Evolutionary conservation across 2,113 vertebrate species (phyloP).

Genomic region (Garra rufa): DNA sequence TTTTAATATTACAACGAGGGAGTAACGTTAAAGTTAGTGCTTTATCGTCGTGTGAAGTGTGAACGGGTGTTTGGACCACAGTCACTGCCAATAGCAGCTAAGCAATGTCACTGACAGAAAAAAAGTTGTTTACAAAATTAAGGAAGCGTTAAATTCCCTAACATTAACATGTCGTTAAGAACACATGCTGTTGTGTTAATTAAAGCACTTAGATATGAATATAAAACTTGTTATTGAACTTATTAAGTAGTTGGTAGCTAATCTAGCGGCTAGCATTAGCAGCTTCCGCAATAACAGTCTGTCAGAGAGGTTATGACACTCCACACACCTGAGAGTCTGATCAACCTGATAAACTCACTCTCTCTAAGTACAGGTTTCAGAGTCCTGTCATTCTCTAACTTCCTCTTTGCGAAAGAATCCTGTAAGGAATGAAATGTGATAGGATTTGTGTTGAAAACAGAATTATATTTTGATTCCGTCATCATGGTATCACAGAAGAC

Average conservation of each 20-base stretch:
- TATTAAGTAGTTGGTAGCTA: neutral
- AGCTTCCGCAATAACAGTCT: constrained; percentile 17
- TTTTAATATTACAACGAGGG: neutral
- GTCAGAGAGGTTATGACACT: neutral
- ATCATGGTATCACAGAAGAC: neutral
- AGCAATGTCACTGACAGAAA: neutral
- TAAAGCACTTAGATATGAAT: neutral
- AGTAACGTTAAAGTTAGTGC: neutral
- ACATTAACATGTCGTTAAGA: neutral
- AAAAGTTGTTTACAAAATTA: neutral
- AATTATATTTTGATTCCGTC: neutral
- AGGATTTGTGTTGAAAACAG: neutral
- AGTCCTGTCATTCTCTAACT: no score
- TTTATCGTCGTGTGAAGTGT: neutral
- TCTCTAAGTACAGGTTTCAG: neutral
- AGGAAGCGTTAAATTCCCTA: neutral
- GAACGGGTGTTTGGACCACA: neutral
- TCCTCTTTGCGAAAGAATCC: neutral
- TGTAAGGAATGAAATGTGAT: neutral
- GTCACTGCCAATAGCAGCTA: neutral
- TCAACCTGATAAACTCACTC: neutral
- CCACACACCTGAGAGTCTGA: neutral
- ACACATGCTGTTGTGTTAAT: neutral
- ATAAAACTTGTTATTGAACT: neutral
- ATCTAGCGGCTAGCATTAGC: constrained; percentile 9